Evolutionary conservation across 2,113 vertebrate genomes (phyloP).

Genomic region (Furnarius figulus): DNA sequence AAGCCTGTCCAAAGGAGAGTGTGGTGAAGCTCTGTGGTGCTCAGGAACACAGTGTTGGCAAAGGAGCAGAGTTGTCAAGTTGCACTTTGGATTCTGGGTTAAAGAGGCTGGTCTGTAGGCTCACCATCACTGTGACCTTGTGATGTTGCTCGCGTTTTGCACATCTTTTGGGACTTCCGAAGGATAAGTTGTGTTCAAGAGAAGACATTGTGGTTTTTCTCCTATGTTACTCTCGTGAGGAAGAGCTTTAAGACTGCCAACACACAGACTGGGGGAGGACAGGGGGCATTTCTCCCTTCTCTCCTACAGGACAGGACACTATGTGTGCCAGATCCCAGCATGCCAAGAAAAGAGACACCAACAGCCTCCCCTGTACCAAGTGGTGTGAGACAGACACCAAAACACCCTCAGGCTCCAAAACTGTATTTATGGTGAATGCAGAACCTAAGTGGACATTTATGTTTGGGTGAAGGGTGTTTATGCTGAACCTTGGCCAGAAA

Average conservation of each 20-base stretch:
- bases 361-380: accelerated
- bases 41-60: accelerated
- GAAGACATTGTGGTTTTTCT: accelerated
- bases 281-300: not conserved
- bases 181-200: accelerated
- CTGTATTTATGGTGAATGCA: accelerated
- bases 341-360: too few relatives aligned
- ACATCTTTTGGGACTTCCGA: not conserved
- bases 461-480: not conserved
- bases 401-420: accelerated
- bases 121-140: not conserved
- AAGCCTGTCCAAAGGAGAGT: not conserved
- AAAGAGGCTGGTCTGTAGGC: not conserved
- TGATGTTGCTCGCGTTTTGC: not conserved
- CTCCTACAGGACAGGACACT: accelerated
- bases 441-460: accelerated
- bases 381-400: not conserved
- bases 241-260: not conserved
- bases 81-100: not conserved
- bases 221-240: accelerated
- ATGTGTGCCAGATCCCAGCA: accelerated
- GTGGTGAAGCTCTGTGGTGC: not conserved
- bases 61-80: not conserved
- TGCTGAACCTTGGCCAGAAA: too few relatives aligned
- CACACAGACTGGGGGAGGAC: accelerated